Evolutionary conservation across 2,113 vertebrate genomes (phyloP), one percentile per base, ranked within the genome.

Genomic region (Willisornis vidua): DNA sequence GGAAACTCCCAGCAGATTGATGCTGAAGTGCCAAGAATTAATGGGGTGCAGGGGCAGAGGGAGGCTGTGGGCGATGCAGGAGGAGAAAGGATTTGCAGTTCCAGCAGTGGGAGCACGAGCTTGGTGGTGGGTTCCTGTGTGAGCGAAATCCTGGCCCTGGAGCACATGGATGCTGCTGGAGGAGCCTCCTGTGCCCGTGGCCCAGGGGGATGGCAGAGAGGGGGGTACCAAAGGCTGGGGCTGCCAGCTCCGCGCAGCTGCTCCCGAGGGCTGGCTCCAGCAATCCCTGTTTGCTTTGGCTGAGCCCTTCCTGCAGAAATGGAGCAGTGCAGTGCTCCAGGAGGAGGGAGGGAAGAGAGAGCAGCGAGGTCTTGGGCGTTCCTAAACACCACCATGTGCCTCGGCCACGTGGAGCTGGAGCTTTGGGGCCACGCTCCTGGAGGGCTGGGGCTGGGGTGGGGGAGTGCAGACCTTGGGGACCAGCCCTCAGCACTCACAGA

Each of bases 281-380:
- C 33, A 90, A 57, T 46, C 89, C 79, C 19, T 80, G 96, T 97
- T 97, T 97, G 95, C 96, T 97, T 97, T 98, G 97, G 96, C 97
- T 87, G 46, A 70, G 51, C 6, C 57, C 4, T 18, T 37, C 5
- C 23, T n/a, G 52, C 19, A 49, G 97, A 72, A 94, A 83, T 79
- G 83, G 71, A 39, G 88, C 75, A 63, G 77, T 55, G 49, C 71
- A 52, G 10, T 2, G 87, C 82, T 10, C 16, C 1, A 9, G 90
- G 94, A 91, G 83, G 86, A 75, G 33, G 92, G 85, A 72, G n/a
- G 83, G 81, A 58, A 52, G 33, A 82, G 77, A 51, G 62, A 45
- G 43, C 65, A 71, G 33, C 35, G 54, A 67, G 52, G 54, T 39
- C 87, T 59, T 23, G 55, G 3, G 29, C 8, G 6, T 77, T 93